These are phyloP conservation scores for Bombus confusus DNA, from an alignment of 1,140 invertebrate genomes.

Conservation along the genomic window DNA sequence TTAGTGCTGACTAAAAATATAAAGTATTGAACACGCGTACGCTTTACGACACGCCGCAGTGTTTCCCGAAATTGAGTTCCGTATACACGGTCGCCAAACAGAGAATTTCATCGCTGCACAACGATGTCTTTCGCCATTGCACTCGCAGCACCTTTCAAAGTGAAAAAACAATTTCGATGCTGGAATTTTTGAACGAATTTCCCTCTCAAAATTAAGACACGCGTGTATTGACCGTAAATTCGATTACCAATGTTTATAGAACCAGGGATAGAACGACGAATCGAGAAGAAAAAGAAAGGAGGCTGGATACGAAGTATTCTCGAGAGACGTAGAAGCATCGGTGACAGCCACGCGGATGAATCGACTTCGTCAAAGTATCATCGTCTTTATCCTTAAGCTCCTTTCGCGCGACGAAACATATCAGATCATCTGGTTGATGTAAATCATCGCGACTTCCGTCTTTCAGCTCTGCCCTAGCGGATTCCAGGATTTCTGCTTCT, in stretches of 20 bases:
- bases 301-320: conserved; percentile 15
- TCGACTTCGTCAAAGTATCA: conserved; percentile 24
- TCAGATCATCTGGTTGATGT: conserved; percentile 52
- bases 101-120: background rate
- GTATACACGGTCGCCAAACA: background rate
- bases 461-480: conserved; percentile 37
- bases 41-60: background rate
- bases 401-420: conserved; percentile 51
- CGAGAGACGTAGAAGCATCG: background rate
- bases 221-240: background rate
- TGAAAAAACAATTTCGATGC: background rate
- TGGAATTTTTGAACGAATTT: background rate
- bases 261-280: too few species aligned
- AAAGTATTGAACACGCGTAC: background rate
- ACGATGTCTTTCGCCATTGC: too few species aligned
- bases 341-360: conserved; percentile 2
- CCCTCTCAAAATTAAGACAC: background rate
- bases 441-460: conserved; percentile 36
- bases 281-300: background rate
- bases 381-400: conserved; percentile 54
- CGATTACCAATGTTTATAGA: background rate
- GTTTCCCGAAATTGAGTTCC: background rate
- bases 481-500: conserved; percentile 43
- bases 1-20: conserved; percentile 26
- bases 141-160: background rate